These are phyloP conservation scores for Zoroaster sp. DNA, from an alignment of 53 echinoderm and acorn worm species.

Conservation along the genomic window DNA sequence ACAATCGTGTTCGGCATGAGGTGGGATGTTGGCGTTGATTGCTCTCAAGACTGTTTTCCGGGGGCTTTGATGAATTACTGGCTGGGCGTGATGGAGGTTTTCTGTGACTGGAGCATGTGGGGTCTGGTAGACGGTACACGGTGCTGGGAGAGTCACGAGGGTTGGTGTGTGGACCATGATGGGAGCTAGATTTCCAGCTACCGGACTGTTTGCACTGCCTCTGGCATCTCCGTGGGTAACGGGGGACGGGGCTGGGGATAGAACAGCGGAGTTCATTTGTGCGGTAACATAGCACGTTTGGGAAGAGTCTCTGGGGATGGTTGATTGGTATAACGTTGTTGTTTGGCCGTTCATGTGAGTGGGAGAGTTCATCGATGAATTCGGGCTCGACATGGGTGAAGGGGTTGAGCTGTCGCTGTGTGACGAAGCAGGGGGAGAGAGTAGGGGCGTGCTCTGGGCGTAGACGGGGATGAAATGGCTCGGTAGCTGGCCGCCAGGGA, in stretches of 20 bases:
- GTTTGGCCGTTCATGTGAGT: constrained; percentile 6
- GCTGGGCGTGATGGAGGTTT: constrained; percentile 8
- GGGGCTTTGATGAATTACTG: constrained; percentile 9
- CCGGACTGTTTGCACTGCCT: constrained; percentile 22
- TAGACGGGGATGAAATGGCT: constrained; percentile 99
- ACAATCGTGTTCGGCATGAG: constrained; percentile 47
- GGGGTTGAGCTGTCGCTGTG: constrained; percentile 48
- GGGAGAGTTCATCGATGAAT: constrained; percentile 38
- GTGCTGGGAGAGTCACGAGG: constrained; percentile 38
- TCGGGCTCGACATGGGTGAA: constrained; percentile 48
- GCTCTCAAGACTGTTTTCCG: constrained; percentile 69
- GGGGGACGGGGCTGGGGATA: constrained; percentile 40
- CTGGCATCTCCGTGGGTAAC: constrained; percentile 27
- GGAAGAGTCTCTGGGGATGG: constrained; percentile 6
- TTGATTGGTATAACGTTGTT: neutral
- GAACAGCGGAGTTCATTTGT: constrained; percentile 6
- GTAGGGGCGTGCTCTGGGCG: constrained; percentile 84
- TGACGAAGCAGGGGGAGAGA: constrained; percentile 72
- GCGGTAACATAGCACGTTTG: constrained; percentile 43
- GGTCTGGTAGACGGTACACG: constrained; percentile 33
- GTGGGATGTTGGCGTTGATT: constrained; percentile 45
- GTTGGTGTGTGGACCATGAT: constrained; percentile 37
- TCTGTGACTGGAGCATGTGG: constrained; percentile 1
- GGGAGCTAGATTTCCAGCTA: neutral
- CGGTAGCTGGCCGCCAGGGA: constrained; percentile 89